Evolutionary conservation across 2,113 vertebrate genomes (phyloP), one percentile per base, ranked within the genome.

Genomic region (Clarias gariepinus): DNA sequence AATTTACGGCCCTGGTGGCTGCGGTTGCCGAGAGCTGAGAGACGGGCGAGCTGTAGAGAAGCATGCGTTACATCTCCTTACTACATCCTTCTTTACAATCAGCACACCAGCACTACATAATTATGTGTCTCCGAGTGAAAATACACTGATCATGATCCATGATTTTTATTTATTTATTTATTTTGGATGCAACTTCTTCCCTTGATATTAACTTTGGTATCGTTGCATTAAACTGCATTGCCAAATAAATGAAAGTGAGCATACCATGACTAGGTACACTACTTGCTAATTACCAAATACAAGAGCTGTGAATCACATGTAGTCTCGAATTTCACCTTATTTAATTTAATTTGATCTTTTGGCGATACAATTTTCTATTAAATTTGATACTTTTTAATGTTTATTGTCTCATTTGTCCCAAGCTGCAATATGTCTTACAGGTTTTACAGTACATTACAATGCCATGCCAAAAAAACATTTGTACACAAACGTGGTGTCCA

Each of bases 1-100:
- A 66, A 88, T 89, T 85, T 81, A 52, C 30, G 30, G 71, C 21
- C 63, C 71, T 84, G 15, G 60, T 53, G n/a, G 78, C 81, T 41
- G 63, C 28, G 12, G 4, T n/a, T 18, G 63, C 81, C 33, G 64
- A 33, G n/a, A 28, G 41, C 60, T 74, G 36, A 23, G 55, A 87
- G 82, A 85, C 55, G 28, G 84, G 23, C 64, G 63, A 66, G 61
- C 28, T 79, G n/a, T 4, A 77, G 12, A 47, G 41, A 1, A 79
- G 74, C n/a, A 8, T 28, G 63, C 52, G 25, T 21, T 80, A 57
- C 19, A n/a, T 28, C 47, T 85, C 11, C 52, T 36, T 5, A 18
- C 61, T 79, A 21, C 58, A 30, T 63, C 25, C 18, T 41, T 7
- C 58, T 66, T 25, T 36, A 57, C 52, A 78, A 68, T 85, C 63